Conservation (phyloP, 2,113 vertebrate genomes). For the Colistium nudipinnis region DNA sequence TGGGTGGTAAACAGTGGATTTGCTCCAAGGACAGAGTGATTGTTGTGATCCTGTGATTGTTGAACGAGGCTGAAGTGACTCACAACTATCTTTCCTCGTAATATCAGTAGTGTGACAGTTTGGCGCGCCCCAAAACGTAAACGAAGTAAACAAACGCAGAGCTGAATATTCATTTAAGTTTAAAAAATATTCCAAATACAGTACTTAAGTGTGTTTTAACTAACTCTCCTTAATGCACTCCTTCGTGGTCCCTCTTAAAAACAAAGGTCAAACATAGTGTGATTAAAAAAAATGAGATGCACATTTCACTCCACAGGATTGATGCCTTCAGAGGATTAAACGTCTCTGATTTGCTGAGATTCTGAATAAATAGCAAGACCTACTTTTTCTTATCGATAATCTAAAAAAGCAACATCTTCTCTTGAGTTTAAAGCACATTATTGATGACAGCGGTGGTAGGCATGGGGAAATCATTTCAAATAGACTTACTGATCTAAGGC, state of each 20-base stretch:
- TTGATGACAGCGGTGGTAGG: slow-evolving; percentile 25
- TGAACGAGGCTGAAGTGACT: slow-evolving; percentile 28
- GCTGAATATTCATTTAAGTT: slow-evolving; percentile 18
- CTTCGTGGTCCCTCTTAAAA: slow-evolving; percentile 69
- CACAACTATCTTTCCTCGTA: slow-evolving; percentile 2
- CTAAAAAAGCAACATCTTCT: slow-evolving; percentile 58
- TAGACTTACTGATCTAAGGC: slow-evolving; percentile 46
- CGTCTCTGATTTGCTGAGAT: slow-evolving; percentile 40
- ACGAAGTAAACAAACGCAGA: slow-evolving; percentile 65
- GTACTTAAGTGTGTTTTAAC: slow-evolving; percentile 55
- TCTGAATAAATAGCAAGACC: slow-evolving; percentile 68
- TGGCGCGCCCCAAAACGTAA: slow-evolving; percentile 52
- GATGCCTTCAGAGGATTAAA: slow-evolving; percentile 23
- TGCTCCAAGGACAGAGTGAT: slow-evolving; percentile 5
- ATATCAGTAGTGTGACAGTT: slow-evolving; percentile 71
- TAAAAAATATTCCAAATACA: slow-evolving; percentile 62
- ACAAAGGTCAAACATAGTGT: slow-evolving; percentile 44
- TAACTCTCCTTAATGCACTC: slow-evolving; percentile 23
- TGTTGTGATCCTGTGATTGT: too few relatives aligned
- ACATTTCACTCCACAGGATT: slow-evolving; percentile 33
- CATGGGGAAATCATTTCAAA: slow-evolving; percentile 47
- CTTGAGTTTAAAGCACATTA: slow-evolving; percentile 64
- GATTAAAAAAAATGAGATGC: slow-evolving; percentile 43
- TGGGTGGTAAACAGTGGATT: slow-evolving; percentile 16
- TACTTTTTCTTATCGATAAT: slow-evolving; percentile 57